phyloP scores from a whole-genome alignment of 2,113 vertebrate species.

The zebrafish (Danio rerio) region DNA sequence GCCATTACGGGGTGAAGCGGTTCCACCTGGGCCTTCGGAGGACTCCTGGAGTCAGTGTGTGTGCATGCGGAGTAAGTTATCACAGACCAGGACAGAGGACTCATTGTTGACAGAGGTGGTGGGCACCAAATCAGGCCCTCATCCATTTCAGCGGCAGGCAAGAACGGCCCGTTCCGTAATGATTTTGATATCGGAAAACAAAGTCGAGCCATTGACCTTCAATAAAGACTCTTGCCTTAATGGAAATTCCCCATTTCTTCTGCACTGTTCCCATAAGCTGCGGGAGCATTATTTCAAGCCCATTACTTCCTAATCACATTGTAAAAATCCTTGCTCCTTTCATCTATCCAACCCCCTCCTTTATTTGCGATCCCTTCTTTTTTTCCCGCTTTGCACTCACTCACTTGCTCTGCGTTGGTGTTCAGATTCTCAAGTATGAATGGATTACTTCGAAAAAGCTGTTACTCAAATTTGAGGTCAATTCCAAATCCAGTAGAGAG shows the following conservation, averaged over 20 bases:
- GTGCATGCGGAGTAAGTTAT: conserved; percentile 50
- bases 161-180: conserved; percentile 21
- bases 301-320: conserved; percentile 77
- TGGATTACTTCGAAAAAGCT: conserved; percentile 80
- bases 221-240: conserved; percentile 45
- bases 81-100: conserved; percentile 46
- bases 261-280: conserved; percentile 55
- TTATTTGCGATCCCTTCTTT: conserved; percentile 65
- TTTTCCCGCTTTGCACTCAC: conserved; percentile 62
- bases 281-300: conserved; percentile 67
- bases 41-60: conserved; percentile 46
- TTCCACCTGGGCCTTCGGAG: conserved; percentile 57
- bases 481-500: conserved; percentile 72
- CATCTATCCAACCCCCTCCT: conserved; percentile 70
- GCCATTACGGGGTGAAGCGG: conserved; percentile 61
- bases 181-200: conserved; percentile 47
- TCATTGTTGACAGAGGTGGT: conserved; percentile 55
- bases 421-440: conserved; percentile 71
- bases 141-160: conserved; percentile 31
- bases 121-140: conserved; percentile 55
- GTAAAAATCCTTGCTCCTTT: conserved; percentile 75
- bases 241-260: conserved; percentile 67
- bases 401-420: conserved; percentile 63
- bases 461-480: conserved; percentile 78
- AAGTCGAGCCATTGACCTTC: conserved; percentile 60